Base-by-base conservation (phyloP, 2,888 invertebrate species). In the Actias luna region DNA sequence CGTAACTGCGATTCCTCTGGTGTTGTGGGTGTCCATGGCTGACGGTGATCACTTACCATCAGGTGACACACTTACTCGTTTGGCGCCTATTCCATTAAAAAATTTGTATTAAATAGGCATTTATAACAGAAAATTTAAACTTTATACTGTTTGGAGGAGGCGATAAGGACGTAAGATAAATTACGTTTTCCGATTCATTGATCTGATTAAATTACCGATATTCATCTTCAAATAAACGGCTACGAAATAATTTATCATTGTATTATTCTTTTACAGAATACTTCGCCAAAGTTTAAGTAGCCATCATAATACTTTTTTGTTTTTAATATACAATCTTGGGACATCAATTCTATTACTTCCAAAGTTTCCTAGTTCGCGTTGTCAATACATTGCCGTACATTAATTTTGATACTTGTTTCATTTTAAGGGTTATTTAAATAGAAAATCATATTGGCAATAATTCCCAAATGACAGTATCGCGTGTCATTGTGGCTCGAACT, bases 401-500 rank as follows among this genome's bases (percentile, higher is more conserved):
- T 27, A 1, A n/a, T 27, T 39, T 57, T n/a, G 22, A 2, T n/a
- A 18, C 39, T 61, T 61, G n/a, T 57, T 61, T 42, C 14, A 27
- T 59, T 42, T 18, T 22, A 33, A 58, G 22, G 29, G 52, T 14
- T 61, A 57, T 27, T 35, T 22, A 25, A 57, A 61, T 57, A 55
- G 18, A 57, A 10, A 36, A 58, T 57, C 18, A 66, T 66, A 66
- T 72, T 69, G 60, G 67, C 67, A 68, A 67, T 68, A 62, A n/a
- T 63, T n/a, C 22, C 27, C 62, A 68, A 68, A 75, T 61, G 73
- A 67, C 67, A 66, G 36, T 66, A 65, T 75, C 57, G 75, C 75
- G 70, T 75, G 75, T 62, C 66, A 65, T 75, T 70, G 73, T 69
- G 64, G 66, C 59, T 63, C 66, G 62, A 29, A 27, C 74, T 68